Conservation (phyloP, 2,113 vertebrate species). For the Malurus alboscapulatus region DNA sequence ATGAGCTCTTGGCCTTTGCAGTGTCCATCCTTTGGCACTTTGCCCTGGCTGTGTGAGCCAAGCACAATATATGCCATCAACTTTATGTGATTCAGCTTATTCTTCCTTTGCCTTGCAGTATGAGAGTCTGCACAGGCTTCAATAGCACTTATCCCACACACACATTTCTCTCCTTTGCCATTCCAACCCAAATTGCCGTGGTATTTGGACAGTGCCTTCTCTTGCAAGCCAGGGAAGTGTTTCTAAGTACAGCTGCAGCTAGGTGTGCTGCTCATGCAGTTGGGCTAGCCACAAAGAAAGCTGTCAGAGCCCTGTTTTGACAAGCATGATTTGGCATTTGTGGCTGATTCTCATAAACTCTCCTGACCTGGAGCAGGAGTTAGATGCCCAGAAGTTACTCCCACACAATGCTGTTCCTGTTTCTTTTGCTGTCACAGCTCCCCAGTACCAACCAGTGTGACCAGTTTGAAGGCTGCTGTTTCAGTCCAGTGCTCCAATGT, state of each 20-base stretch:
- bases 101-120: background rate
- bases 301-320: background rate
- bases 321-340: background rate
- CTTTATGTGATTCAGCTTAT: background rate
- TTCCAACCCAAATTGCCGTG: background rate
- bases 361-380: background rate
- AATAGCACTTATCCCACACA: background rate
- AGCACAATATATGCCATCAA: background rate
- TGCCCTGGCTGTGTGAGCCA: background rate
- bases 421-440: background rate
- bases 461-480: background rate
- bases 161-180: background rate
- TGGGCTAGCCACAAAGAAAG: background rate
- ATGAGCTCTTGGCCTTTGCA: background rate
- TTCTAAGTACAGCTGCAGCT: background rate
- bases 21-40: background rate
- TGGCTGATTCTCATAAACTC: background rate
- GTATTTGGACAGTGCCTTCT: background rate
- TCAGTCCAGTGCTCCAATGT: background rate
- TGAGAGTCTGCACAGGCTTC: background rate
- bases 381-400: background rate
- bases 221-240: background rate
- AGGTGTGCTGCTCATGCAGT: background rate
- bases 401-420: background rate
- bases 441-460: fast-evolving